Conservation (phyloP, 2,797 vertebrate species). For the Mus caroli region DNA sequence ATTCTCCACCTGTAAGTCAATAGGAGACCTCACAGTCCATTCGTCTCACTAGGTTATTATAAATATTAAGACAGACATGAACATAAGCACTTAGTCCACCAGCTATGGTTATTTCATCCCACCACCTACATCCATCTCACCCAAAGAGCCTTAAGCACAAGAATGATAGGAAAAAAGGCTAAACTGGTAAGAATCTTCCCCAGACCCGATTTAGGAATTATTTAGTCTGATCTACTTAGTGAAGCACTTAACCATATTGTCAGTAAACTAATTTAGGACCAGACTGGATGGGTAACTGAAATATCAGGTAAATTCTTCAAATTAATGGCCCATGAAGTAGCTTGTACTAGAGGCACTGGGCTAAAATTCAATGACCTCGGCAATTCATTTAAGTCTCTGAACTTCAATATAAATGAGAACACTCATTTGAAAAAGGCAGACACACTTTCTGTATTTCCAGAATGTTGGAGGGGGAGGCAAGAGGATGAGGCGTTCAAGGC, state of each 20-base stretch:
- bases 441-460: background rate
- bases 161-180: background rate
- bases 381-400: conserved; percentile 53
- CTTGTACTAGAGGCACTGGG: background rate
- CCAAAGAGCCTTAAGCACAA: background rate
- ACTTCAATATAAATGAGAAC: conserved; percentile 45
- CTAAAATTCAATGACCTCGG: conserved; percentile 48
- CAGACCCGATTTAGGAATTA: conserved; percentile 20
- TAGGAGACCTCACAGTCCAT: background rate
- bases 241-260: background rate
- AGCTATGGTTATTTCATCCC: conserved; percentile 17
- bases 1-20: background rate
- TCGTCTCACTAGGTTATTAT: background rate
- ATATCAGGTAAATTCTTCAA: conserved; percentile 49
- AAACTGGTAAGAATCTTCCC: background rate
- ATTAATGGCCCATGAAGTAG: conserved; percentile 42
- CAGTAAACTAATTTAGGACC: conserved; percentile 23
- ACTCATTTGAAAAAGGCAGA: background rate
- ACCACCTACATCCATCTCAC: background rate
- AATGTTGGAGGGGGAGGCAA: background rate
- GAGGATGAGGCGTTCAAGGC: background rate
- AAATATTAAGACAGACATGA: conserved; percentile 55
- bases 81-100: background rate
- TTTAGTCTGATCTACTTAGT: conserved; percentile 15
- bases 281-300: conserved; percentile 49